A percentile compares a stretch with the other conserved stretches of the same genome.
phyloP scores from a whole-genome alignment of 92 coral and sea anemone species.

The Heteractis magnifica region DNA sequence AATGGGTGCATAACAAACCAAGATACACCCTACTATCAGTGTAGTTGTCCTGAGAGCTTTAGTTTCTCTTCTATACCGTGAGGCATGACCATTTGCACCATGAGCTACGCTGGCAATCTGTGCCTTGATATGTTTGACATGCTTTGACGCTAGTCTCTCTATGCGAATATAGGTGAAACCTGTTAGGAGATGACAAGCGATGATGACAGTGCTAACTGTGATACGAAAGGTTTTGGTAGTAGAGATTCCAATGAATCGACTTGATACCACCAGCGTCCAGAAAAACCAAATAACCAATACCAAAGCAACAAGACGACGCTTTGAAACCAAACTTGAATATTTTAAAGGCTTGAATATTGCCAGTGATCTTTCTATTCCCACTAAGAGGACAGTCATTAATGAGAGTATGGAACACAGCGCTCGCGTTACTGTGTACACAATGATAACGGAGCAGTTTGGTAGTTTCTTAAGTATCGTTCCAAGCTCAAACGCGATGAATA shows the following conservation, averaged over 20 bases:
- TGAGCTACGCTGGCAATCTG: constrained; percentile 12
- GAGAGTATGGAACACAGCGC: constrained; percentile 35
- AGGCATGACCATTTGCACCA: background rate
- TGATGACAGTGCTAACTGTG: constrained; percentile 30
- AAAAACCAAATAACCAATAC: constrained; percentile 25
- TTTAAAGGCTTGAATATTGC: constrained; percentile 41
- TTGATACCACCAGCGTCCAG: constrained; percentile 31
- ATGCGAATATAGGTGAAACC: constrained; percentile 37
- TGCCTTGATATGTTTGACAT: constrained; percentile 20
- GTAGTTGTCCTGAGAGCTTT: constrained; percentile 37
- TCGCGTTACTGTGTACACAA: constrained; percentile 25
- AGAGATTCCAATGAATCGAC: constrained; percentile 40
- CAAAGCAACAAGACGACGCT: constrained; percentile 17
- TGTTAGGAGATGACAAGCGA: constrained; percentile 28
- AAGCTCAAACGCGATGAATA: constrained; percentile 32
- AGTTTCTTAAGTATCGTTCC: constrained; percentile 12
- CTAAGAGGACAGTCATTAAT: constrained; percentile 26
- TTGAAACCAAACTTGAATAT: constrained; percentile 26
- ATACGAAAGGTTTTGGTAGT: constrained; percentile 37
- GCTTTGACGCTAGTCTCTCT: constrained; percentile 41
- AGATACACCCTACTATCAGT: constrained; percentile 33
- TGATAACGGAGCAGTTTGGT: constrained; percentile 20
- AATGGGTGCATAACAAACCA: constrained; percentile 35
- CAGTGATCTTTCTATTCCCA: constrained; percentile 35
- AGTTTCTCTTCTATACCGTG: constrained; percentile 14